Conservation (phyloP, 2,797 vertebrate genomes). For the Gouania willdenowi region DNA sequence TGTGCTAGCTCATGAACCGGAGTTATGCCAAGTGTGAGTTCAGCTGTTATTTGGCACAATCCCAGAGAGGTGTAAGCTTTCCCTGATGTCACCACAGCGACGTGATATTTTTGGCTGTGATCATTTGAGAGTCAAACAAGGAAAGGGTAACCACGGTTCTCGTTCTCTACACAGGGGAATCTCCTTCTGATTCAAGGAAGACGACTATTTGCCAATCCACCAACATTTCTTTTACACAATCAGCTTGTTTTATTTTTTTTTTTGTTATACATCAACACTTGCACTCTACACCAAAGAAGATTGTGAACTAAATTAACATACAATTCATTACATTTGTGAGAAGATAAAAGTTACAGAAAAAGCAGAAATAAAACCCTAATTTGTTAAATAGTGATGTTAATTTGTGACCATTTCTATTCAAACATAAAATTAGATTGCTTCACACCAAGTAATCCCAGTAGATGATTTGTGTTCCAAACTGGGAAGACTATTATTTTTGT, state of each 20-base stretch:
- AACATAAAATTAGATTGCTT: not conserved
- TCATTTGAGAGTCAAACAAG: slow-evolving; percentile 35
- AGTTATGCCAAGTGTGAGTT: not conserved
- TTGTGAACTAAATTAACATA: too few relatives aligned
- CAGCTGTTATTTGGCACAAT: not conserved
- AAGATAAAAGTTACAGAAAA: too few relatives aligned
- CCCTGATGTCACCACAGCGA: slow-evolving; percentile 22
- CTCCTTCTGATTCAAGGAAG: too few relatives aligned
- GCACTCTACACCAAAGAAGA: too few relatives aligned
- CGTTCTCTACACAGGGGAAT: slow-evolving; percentile 4
- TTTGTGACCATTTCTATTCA: not conserved
- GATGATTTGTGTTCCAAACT: slow-evolving; percentile 56
- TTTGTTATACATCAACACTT: too few relatives aligned
- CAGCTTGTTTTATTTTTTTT: too few relatives aligned
- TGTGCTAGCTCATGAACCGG: not conserved
- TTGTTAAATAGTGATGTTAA: too few relatives aligned
- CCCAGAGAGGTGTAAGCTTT: slow-evolving; percentile 2
- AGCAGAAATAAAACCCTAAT: too few relatives aligned
- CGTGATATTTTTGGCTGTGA: slow-evolving; percentile 5
- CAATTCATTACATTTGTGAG: too few relatives aligned
- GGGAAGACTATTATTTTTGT: slow-evolving; percentile 65
- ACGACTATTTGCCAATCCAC: not conserved
- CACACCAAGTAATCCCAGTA: slow-evolving; percentile 49
- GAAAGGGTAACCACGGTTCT: slow-evolving; percentile 2
- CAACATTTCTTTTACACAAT: not conserved